phyloP scores from a whole-genome alignment of 2,113 vertebrate species.

The Oostethus manadensis region DNA sequence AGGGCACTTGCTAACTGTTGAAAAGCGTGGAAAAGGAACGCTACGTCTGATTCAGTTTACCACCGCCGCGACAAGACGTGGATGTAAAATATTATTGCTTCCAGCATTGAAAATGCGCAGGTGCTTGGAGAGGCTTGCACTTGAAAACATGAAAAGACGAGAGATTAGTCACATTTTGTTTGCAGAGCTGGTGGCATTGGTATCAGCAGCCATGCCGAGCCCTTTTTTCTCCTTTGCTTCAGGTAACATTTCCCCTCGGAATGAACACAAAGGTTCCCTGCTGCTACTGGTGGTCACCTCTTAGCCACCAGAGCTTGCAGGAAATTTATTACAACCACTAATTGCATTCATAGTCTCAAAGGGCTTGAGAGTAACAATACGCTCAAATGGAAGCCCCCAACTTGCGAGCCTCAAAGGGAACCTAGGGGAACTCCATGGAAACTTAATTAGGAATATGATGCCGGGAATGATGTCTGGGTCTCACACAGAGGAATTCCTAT shows the following conservation, averaged over 20 bases:
- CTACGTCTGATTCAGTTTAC: constrained; percentile 15
- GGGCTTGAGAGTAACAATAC: constrained; percentile 46
- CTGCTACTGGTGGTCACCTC: constrained; percentile 20
- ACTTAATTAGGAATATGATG: constrained; percentile 37
- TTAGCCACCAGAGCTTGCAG: constrained; percentile 26
- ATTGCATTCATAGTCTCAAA: constrained; percentile 59
- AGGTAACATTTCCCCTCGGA: not conserved
- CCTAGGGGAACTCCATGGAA: constrained; percentile 9
- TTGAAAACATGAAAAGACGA: constrained; percentile 10
- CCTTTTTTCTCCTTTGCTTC: constrained; percentile 4
- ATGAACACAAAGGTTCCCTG: constrained; percentile 10
- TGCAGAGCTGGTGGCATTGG: constrained; percentile 3
- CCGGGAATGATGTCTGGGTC: constrained; percentile 10
- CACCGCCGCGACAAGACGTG: not conserved
- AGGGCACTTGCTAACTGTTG: constrained; percentile 19
- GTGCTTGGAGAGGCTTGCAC: not conserved
- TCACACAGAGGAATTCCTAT: constrained; percentile 13
- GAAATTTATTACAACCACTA: constrained; percentile 58
- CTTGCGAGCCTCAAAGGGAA: constrained; percentile 29
- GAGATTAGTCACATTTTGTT: not conserved
- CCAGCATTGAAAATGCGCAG: not conserved
- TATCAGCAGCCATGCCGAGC: not conserved
- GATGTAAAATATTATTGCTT: constrained; percentile 6
- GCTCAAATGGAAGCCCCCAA: constrained; percentile 45
- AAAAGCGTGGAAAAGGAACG: constrained; percentile 21